Evolutionary conservation across 1,140 invertebrate species (phyloP).

Genomic region (Araneus ventricosus): DNA sequence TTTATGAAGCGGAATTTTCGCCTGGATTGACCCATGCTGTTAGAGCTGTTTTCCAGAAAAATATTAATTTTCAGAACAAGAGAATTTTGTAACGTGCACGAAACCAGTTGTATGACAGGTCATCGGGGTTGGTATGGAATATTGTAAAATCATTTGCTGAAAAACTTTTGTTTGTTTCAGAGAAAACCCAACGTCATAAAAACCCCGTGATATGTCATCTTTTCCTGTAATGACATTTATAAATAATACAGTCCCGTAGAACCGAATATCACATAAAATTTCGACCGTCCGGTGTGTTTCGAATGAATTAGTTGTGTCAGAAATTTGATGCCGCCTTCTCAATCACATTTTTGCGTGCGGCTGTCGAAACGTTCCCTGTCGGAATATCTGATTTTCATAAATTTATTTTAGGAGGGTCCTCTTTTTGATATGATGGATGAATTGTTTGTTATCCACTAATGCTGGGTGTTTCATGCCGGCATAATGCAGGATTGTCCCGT

Average conservation of each 20-base stretch:
- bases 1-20: too few species aligned
- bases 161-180: too few species aligned
- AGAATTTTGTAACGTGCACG: too few species aligned
- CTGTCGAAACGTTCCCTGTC: neutral
- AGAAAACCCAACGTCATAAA: neutral
- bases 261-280: conserved; percentile 4
- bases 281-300: neutral
- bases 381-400: neutral
- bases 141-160: too few species aligned
- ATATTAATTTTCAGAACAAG: too few species aligned
- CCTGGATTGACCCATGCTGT: too few species aligned
- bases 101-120: too few species aligned
- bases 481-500: too few species aligned
- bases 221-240: neutral
- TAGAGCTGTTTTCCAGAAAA: too few species aligned
- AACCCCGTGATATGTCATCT: neutral
- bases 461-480: neutral
- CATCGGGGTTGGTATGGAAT: too few species aligned
- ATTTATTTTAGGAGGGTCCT: neutral
- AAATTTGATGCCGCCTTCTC: neutral
- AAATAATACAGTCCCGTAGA: neutral
- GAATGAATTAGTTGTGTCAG: neutral
- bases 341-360: neutral
- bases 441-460: neutral
- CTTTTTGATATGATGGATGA: neutral